Conservation (phyloP, 1,140 invertebrate genomes). For the Luehdorfia chinensis region DNA sequence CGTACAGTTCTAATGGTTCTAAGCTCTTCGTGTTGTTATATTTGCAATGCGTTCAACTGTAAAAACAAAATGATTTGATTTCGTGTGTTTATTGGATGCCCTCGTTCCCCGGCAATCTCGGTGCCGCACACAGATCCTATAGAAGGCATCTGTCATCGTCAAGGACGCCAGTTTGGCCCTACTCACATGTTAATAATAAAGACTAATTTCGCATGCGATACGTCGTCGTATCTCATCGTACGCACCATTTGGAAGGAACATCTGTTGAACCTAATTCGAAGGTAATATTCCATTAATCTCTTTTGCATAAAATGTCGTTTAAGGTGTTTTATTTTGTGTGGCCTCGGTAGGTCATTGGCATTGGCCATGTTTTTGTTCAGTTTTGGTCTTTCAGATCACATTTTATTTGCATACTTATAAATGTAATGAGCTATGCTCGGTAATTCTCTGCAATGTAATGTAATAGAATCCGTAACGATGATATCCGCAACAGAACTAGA, state of each 20-base stretch:
- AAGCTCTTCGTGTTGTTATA: conserved; percentile 29
- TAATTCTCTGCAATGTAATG: no score
- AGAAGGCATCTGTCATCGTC: not conserved
- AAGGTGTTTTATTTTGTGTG: conserved; percentile 14
- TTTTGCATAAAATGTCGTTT: conserved; percentile 16
- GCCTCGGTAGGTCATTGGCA: conserved; percentile 5
- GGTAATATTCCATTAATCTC: conserved; percentile 16
- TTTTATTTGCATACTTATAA: conserved; percentile 16
- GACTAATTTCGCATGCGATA: conserved; percentile 2
- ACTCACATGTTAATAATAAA: not conserved
- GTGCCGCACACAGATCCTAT: not conserved
- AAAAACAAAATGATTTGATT: conserved; percentile 40
- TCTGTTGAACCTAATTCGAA: conserved; percentile 18
- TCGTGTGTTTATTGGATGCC: conserved; percentile 30
- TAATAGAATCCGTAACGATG: no score
- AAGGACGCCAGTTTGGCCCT: not conserved
- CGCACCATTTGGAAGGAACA: conserved; percentile 2
- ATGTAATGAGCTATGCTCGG: no score
- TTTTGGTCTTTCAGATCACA: not conserved
- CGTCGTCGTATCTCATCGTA: not conserved
- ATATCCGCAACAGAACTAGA: no score
- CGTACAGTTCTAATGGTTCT: conserved; percentile 24
- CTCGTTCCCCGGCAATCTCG: conserved; percentile 6
- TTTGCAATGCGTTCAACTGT: conserved; percentile 29
- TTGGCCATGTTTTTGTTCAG: conserved; percentile 3